Conservation (phyloP, 2,797 vertebrate species). For the Chelon labrosus region DNA sequence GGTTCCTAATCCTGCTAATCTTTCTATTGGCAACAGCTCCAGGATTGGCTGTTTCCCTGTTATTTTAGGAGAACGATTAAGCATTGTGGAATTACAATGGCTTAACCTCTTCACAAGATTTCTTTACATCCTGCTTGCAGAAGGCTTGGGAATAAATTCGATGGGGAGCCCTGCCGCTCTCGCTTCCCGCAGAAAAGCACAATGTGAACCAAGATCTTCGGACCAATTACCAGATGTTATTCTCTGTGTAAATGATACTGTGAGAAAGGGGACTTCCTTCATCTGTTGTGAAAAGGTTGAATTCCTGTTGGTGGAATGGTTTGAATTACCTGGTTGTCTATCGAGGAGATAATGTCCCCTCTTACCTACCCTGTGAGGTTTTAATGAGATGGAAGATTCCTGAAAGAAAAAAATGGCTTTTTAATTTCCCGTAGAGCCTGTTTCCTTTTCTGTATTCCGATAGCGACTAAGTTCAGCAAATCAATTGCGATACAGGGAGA, state of each 20-base stretch:
- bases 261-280: constrained; percentile 44
- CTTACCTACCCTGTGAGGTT: constrained; percentile 49
- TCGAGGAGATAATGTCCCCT: constrained; percentile 50
- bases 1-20: constrained; percentile 77
- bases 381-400: constrained; percentile 62
- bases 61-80: constrained; percentile 73
- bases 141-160: constrained; percentile 40
- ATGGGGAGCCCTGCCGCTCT: constrained; percentile 29
- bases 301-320: constrained; percentile 32
- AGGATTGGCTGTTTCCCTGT: constrained; percentile 60
- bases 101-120: constrained; percentile 71
- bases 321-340: constrained; percentile 53
- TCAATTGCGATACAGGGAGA: constrained; percentile 58
- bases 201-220: constrained; percentile 57
- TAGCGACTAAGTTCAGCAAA: constrained; percentile 67
- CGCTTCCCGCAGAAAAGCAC: constrained; percentile 40
- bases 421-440: constrained; percentile 72
- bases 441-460: constrained; percentile 66
- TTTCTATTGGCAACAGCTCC: constrained; percentile 66
- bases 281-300: constrained; percentile 39
- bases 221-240: constrained; percentile 67
- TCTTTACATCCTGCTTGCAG: constrained; percentile 53
- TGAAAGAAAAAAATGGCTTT: constrained; percentile 57
- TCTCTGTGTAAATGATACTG: constrained; percentile 53
- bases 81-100: constrained; percentile 77